Conservation (phyloP, 2,888 invertebrate genomes). For the Pheosia tremula region DNA sequence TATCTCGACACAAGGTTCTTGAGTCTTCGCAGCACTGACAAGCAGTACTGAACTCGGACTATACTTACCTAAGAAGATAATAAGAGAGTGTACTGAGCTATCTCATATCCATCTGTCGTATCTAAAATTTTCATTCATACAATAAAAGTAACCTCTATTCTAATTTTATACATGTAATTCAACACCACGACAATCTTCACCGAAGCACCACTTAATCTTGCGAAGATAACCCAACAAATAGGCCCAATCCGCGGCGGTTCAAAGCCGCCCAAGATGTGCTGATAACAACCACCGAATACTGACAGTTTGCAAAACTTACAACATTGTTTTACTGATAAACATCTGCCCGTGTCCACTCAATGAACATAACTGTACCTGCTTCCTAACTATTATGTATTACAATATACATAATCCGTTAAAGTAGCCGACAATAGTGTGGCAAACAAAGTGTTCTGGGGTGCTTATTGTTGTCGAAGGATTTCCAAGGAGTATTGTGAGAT, state of each 20-base stretch:
- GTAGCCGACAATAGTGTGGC: conserved; percentile 78
- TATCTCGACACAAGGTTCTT: too few species aligned
- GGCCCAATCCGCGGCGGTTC: conserved; percentile 53
- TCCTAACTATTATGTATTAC: conserved; percentile 61
- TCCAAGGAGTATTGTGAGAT: conserved; percentile 52
- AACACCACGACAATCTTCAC: conserved; percentile 8
- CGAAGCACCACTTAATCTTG: conserved; percentile 1
- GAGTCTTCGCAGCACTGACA: too few species aligned
- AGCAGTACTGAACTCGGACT: too few species aligned
- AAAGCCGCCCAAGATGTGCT: conserved; percentile 47
- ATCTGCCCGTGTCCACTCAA: conserved; percentile 70
- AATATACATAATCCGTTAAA: conserved; percentile 78
- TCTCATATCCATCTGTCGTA: too few species aligned
- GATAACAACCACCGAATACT: conserved; percentile 46
- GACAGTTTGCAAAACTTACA: conserved; percentile 68
- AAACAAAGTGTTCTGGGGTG: conserved; percentile 63
- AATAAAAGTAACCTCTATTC: conserved; percentile 16
- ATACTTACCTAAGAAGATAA: too few species aligned
- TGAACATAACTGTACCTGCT: conserved; percentile 78
- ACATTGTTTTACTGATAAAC: conserved; percentile 79
- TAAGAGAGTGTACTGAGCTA: too few species aligned
- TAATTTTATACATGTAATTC: not conserved
- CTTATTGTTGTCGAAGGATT: conserved; percentile 57
- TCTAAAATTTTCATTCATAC: conserved; percentile 15
- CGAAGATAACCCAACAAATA: conserved; percentile 41